Percentiles rank a stretch among this genome's conserved stretches.
Evolutionary conservation across 2,888 invertebrate species (phyloP).

Genomic region (Tetrapedia diversipes): DNA sequence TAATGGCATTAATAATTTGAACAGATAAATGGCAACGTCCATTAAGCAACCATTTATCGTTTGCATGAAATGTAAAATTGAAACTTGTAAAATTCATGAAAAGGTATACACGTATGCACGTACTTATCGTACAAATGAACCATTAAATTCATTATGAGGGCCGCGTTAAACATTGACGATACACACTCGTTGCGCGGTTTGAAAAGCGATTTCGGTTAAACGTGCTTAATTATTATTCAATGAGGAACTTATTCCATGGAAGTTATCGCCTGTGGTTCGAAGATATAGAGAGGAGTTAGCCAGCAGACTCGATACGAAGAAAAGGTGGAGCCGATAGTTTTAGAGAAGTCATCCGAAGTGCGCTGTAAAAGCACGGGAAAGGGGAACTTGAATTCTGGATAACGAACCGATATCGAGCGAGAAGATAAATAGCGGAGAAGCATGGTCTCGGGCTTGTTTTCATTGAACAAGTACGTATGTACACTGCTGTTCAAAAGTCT

Average conservation of each 20-base stretch:
- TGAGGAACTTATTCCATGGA: neutral
- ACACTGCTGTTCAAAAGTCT: too few relatives aligned
- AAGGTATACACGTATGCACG: neutral
- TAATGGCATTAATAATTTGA: neutral
- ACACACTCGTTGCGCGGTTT: neutral
- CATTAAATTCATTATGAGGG: neutral
- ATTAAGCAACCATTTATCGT: neutral
- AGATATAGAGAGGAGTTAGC: neutral
- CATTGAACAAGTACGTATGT: conserved; percentile 56
- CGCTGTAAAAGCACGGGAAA: conserved; percentile 5
- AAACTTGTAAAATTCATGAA: neutral
- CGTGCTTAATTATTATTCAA: neutral
- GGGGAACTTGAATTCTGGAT: conserved; percentile 52
- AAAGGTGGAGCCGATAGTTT: conserved; percentile 25
- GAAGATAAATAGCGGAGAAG: conserved; percentile 65
- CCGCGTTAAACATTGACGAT: neutral
- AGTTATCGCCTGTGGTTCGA: neutral
- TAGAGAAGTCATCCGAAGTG: conserved; percentile 17
- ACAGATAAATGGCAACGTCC: neutral
- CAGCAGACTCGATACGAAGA: neutral
- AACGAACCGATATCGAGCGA: conserved; percentile 63
- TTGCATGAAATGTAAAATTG: neutral
- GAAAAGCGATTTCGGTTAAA: neutral
- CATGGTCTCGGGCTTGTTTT: conserved; percentile 55
- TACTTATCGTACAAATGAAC: too few relatives aligned